Evolutionary conservation across 2,113 vertebrate genomes (phyloP).

Genomic region (Apus apus): DNA sequence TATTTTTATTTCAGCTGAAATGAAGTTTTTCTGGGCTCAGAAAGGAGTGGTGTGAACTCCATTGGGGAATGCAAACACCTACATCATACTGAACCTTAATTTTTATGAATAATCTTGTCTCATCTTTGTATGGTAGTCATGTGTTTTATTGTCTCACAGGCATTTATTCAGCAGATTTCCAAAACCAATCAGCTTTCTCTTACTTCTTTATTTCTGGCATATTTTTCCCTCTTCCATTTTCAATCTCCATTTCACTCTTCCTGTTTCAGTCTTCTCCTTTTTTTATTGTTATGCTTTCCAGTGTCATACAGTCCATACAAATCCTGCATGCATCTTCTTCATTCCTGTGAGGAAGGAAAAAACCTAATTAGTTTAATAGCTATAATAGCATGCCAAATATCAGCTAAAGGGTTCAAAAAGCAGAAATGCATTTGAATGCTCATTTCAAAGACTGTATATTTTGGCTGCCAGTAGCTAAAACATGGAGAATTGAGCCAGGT

Average conservation of each 20-base stretch:
- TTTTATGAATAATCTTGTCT: background rate
- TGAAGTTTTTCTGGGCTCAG: background rate
- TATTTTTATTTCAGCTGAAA: slow-evolving; percentile 13
- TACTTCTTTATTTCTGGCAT: background rate
- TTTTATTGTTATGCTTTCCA: background rate
- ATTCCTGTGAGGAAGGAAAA: background rate
- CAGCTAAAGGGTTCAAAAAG: background rate
- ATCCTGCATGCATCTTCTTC: background rate
- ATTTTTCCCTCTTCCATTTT: background rate
- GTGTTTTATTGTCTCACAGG: background rate
- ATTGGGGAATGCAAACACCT: background rate
- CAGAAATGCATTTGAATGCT: background rate
- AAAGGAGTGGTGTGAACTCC: background rate
- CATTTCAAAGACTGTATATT: background rate
- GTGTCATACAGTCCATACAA: background rate
- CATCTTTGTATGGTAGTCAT: background rate
- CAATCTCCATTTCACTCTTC: background rate
- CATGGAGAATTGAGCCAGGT: background rate
- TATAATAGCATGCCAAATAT: background rate
- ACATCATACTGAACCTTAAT: background rate
- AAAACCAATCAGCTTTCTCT: background rate
- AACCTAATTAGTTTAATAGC: background rate
- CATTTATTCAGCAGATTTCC: background rate
- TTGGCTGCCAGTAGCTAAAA: background rate
- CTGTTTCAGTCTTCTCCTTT: background rate